A percentile compares a stretch with the other conserved stretches of the same genome.
Conservation (phyloP, 2,888 invertebrate genomes). For the Andrena chrysosceles region DNA sequence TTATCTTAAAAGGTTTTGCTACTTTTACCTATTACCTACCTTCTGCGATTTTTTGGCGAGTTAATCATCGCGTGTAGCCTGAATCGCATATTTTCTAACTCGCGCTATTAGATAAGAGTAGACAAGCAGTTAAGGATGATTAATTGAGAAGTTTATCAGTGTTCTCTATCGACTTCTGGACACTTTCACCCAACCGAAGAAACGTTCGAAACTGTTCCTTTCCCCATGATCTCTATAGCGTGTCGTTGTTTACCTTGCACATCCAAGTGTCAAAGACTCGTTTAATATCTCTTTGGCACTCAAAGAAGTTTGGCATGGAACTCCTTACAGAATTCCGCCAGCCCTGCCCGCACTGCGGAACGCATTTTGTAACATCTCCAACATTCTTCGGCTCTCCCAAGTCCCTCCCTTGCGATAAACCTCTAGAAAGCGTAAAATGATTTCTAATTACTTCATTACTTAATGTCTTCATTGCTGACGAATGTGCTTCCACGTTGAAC, state of each 20-base stretch:
- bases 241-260: not conserved
- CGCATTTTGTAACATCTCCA: conserved; percentile 42
- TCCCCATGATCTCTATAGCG: too few species aligned
- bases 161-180: too few species aligned
- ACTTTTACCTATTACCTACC: too few species aligned
- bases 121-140: not conserved
- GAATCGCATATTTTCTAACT: too few species aligned
- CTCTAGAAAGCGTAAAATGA: conserved; percentile 18
- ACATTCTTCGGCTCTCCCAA: conserved; percentile 10
- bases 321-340: not conserved
- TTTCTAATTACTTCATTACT: conserved; percentile 22
- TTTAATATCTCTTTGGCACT: conserved; percentile 24
- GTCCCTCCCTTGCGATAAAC: not conserved
- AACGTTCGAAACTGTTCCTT: too few species aligned
- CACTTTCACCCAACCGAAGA: too few species aligned
- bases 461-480: not conserved
- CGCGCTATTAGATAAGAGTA: not conserved
- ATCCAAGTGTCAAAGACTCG: conserved; percentile 19
- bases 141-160: too few species aligned
- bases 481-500: not conserved
- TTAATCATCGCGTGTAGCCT: too few species aligned
- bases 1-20: too few species aligned
- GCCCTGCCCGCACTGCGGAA: conserved; percentile 51
- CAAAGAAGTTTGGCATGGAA: conserved; percentile 40
- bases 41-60: too few species aligned